phyloP scores from a whole-genome alignment of 2,797 vertebrate species.

The Chelon labrosus region DNA sequence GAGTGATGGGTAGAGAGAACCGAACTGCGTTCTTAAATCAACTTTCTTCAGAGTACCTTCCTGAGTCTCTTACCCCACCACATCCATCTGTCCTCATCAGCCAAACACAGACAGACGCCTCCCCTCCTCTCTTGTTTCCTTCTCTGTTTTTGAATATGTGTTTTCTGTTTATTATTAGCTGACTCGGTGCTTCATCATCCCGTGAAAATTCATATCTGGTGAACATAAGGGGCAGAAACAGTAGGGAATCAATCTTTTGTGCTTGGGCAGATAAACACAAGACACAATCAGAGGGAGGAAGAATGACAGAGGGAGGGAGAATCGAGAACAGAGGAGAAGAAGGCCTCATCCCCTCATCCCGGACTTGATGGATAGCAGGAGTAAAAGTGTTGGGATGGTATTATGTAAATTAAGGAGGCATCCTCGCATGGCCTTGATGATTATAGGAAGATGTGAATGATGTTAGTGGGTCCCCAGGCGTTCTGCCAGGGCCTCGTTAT shows the following conservation, averaged over 20 bases:
- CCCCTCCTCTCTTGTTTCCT: slow-evolving; percentile 41
- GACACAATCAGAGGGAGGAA: slow-evolving; percentile 81
- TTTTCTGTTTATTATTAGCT: slow-evolving; percentile 87
- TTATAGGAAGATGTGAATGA: slow-evolving; percentile 91
- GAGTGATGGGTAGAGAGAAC: slow-evolving; percentile 32
- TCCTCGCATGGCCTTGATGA: slow-evolving; percentile 93
- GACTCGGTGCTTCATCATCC: slow-evolving; percentile 85
- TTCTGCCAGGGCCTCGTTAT: slow-evolving; percentile 88
- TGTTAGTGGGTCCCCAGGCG: slow-evolving; percentile 88
- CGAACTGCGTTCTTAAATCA: slow-evolving; percentile 70
- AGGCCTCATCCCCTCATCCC: slow-evolving; percentile 76
- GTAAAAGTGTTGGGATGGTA: slow-evolving; percentile 92
- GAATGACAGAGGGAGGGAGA: slow-evolving; percentile 47
- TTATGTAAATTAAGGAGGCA: slow-evolving; percentile 96
- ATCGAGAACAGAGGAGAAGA: slow-evolving; percentile 66
- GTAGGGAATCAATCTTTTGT: slow-evolving; percentile 91
- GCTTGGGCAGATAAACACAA: slow-evolving; percentile 88
- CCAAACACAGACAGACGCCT: slow-evolving; percentile 71
- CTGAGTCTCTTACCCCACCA: slow-evolving; percentile 61
- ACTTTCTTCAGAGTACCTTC: slow-evolving; percentile 61
- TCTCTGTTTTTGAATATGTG: slow-evolving; percentile 78
- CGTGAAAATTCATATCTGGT: slow-evolving; percentile 88
- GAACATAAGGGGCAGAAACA: slow-evolving; percentile 88
- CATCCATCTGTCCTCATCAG: slow-evolving; percentile 79
- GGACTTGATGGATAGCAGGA: slow-evolving; percentile 91